Conservation (phyloP, 2,888 invertebrate species). For the Papilio elwesi region DNA sequence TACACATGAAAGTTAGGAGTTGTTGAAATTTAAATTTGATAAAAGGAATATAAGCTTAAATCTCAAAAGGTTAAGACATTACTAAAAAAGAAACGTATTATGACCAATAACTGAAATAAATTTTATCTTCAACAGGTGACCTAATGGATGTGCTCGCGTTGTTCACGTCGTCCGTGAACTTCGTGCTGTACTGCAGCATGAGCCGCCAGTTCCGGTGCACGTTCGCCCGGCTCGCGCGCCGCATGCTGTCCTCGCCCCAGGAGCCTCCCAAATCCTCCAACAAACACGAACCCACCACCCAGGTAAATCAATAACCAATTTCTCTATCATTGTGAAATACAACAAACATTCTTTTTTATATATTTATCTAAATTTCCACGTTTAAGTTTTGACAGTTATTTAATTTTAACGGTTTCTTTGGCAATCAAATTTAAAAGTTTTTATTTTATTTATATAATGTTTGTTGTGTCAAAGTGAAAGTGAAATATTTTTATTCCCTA, state of each 20-base stretch:
- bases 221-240: conserved; percentile 89
- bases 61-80: neutral
- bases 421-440: conserved; percentile 5
- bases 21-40: too few species aligned
- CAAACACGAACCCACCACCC: conserved; percentile 77
- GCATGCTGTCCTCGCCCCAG: conserved; percentile 68
- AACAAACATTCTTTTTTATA: conserved; percentile 28
- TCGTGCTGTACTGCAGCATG: conserved; percentile 96
- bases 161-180: conserved; percentile 96
- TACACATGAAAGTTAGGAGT: too few species aligned
- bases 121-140: conserved; percentile 84
- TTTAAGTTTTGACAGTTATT: conserved; percentile 1
- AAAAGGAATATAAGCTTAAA: neutral
- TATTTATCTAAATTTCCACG: conserved; percentile 19
- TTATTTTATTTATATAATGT: conserved; percentile 22
- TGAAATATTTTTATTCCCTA: conserved; percentile 45
- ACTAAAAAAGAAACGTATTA: too few species aligned
- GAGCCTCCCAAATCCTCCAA: conserved; percentile 71
- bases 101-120: conserved; percentile 3
- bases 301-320: conserved; percentile 58
- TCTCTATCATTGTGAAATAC: conserved; percentile 26
- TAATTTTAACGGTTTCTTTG: conserved; percentile 9
- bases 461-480: conserved; percentile 30
- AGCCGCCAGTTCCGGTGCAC: conserved; percentile 94
- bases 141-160: conserved; percentile 95